A percentile compares a stretch with the other conserved stretches of the same genome.
These are phyloP conservation scores for Watsonalla cultraria DNA, from an alignment of 2,888 invertebrate species.

Conservation along the genomic window DNA sequence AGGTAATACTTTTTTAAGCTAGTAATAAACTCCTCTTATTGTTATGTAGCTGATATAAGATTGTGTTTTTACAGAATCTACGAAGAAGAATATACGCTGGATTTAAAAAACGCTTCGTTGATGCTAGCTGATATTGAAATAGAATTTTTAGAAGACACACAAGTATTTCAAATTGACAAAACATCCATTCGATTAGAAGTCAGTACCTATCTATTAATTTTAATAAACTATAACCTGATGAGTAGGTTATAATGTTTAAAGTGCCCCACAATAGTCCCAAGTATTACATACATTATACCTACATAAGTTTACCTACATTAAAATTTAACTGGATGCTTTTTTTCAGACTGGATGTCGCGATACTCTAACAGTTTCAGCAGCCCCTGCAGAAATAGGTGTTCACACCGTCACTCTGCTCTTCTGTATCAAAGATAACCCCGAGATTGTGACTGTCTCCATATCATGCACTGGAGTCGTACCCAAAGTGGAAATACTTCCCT, in stretches of 20 bases:
- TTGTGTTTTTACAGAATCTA: slow-evolving; percentile 51
- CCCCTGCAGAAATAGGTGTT: slow-evolving; percentile 53
- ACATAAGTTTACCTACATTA: too few relatives aligned
- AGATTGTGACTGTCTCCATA: slow-evolving; percentile 70
- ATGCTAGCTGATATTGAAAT: slow-evolving; percentile 69
- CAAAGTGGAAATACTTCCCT: slow-evolving; percentile 65
- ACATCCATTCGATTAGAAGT: slow-evolving; percentile 52
- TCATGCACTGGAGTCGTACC: slow-evolving; percentile 73
- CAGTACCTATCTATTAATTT: slow-evolving; percentile 10
- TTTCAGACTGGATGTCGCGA: slow-evolving; percentile 60
- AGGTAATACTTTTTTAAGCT: too few relatives aligned
- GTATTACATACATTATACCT: too few relatives aligned
- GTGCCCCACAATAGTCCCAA: too few relatives aligned
- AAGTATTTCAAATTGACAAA: slow-evolving; percentile 67
- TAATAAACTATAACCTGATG: neutral
- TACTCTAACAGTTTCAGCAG: slow-evolving; percentile 56
- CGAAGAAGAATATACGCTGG: slow-evolving; percentile 65
- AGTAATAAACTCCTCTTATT: too few relatives aligned
- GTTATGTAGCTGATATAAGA: too few relatives aligned
- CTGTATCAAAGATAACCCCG: slow-evolving; percentile 79
- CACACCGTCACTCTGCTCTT: slow-evolving; percentile 50
- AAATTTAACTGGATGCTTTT: neutral
- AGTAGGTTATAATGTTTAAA: too few relatives aligned
- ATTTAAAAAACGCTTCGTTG: slow-evolving; percentile 75
- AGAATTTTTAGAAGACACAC: slow-evolving; percentile 58